Base-by-base conservation (phyloP, 2,113 vertebrate species). In the Ameiurus melas region DNA sequence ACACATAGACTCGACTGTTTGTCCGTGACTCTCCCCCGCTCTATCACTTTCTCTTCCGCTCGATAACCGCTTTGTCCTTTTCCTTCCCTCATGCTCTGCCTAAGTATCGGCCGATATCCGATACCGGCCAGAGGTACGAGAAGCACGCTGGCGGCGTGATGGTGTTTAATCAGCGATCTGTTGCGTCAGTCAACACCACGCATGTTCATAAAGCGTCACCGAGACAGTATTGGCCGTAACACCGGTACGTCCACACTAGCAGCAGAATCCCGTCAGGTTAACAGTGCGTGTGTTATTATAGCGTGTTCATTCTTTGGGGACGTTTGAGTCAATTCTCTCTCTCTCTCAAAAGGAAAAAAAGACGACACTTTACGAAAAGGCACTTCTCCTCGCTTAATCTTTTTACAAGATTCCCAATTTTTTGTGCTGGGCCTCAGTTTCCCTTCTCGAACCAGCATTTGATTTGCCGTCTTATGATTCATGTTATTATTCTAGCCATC, bases 1-100 rank as follows among this genome's bases (percentile, higher is more conserved):
- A 82, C 86, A 87, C 73, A 68, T 58, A 85, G 75, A 71, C 71
- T 66, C 55, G 57, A 55, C 86, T 85, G 75, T 71, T 88, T 80
- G 60, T 93, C 93, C 89, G 93, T 93, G 92, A 90, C 93, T 94
- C 90, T 93, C 92, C 94, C 93, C 94, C 93, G 95, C 93, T 95
- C n/a, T 30, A 39, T 93, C 95, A 94, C 94, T 93, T 89, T 47
- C 85, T 91, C 94, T 90, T 93, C 95, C 88, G 90, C 93, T 90
- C 92, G 93, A 95, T 95, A 94, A 90, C 93, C 91, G 81, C 91
- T 94, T 90, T 93, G 36, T 93, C 94, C 17, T 60, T 78, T 62
- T 17, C 57, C 10, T 77, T 68, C 22, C 16, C 7, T 88, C 64
- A 75, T 36, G 73, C 60, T 84, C 53, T 82, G 66, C 64, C 77